phyloP scores from a whole-genome alignment of 2,113 vertebrate genomes.

The Serilophus lunatus region DNA sequence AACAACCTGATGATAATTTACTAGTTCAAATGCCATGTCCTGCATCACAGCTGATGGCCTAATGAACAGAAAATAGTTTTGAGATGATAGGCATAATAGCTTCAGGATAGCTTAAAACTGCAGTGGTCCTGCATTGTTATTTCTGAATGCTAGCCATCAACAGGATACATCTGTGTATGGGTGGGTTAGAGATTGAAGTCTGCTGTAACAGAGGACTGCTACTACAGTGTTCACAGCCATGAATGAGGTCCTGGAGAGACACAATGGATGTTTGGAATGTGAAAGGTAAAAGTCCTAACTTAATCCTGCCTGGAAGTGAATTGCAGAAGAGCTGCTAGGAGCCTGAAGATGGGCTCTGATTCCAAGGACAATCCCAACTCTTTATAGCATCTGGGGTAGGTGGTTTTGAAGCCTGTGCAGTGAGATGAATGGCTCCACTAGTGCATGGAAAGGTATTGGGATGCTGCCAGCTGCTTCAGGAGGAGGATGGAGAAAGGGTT shows the following conservation, averaged over 20 bases:
- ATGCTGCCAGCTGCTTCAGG: neutral
- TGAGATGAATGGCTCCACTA: neutral
- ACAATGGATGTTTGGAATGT: neutral
- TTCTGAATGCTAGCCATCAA: neutral
- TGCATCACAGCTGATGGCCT: constrained; percentile 1
- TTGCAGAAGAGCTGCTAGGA: neutral
- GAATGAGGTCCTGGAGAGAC: neutral
- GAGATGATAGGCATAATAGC: neutral
- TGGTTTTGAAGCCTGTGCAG: neutral
- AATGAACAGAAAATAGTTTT: constrained; percentile 31
- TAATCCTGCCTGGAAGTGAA: neutral
- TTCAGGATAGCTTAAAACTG: neutral
- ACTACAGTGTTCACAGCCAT: neutral
- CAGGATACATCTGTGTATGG: neutral
- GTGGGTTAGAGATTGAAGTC: neutral
- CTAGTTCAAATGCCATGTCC: neutral
- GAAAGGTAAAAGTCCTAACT: neutral
- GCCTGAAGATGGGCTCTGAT: neutral
- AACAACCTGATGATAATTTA: neutral
- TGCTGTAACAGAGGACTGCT: neutral
- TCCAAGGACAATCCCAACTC: neutral
- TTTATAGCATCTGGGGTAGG: neutral
- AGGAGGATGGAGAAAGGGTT: neutral
- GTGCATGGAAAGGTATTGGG: neutral
- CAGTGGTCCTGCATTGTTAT: neutral